These are phyloP conservation scores for Tyria jacobaeae DNA, from an alignment of 2,888 invertebrate genomes.

Conservation along the genomic window DNA sequence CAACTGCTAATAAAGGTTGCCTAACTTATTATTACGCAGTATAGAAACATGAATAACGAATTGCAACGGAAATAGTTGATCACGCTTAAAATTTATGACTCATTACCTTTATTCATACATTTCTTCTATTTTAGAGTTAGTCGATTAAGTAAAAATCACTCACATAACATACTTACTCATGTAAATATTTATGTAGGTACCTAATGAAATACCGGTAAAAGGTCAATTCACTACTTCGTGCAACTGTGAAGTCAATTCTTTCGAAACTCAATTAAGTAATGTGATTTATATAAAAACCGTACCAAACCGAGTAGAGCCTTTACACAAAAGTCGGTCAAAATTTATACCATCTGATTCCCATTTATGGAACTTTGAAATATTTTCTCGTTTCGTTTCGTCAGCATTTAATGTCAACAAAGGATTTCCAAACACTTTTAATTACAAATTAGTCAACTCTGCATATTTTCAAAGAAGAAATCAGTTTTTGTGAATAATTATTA, in stretches of 20 bases:
- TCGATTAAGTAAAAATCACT: neutral
- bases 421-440: constrained; percentile 74
- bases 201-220: neutral
- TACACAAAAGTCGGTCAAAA: constrained; percentile 33
- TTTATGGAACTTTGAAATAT: constrained; percentile 49
- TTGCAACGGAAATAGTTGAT: too few species aligned
- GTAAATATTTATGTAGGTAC: neutral
- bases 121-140: neutral
- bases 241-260: constrained; percentile 8
- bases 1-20: too few species aligned
- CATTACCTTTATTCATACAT: too few species aligned
- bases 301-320: too few species aligned
- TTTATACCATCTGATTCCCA: constrained; percentile 45
- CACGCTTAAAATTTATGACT: too few species aligned
- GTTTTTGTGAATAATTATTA: constrained; percentile 71
- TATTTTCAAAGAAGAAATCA: constrained; percentile 69
- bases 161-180: too few species aligned
- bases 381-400: constrained; percentile 54
- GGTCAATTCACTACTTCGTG: neutral
- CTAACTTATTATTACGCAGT: too few species aligned
- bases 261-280: constrained; percentile 28
- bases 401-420: constrained; percentile 67
- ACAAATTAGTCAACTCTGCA: constrained; percentile 73
- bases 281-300: constrained; percentile 35
- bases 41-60: too few species aligned